Conservation (phyloP, 2,113 vertebrate genomes). For the Campylomormyrus tamandua region DNA sequence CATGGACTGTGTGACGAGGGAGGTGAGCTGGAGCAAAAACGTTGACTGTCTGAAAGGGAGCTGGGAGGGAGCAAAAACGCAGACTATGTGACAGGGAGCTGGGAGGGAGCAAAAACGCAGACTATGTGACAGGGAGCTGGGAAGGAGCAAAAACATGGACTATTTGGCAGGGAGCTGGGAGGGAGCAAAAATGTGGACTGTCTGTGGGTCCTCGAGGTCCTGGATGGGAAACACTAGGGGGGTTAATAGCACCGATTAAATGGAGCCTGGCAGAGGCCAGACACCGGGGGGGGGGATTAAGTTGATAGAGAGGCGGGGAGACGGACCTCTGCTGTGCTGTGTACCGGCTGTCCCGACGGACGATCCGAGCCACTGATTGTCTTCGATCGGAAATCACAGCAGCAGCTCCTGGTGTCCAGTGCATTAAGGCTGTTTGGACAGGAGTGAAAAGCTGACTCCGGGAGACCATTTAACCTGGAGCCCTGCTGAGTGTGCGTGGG, state of each 20-base stretch:
- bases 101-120: background rate
- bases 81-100: background rate
- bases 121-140: background rate
- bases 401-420: constrained; percentile 20
- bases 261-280: background rate
- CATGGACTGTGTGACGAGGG: background rate
- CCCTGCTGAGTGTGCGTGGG: background rate
- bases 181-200: background rate
- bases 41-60: background rate
- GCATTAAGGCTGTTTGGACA: constrained; percentile 13
- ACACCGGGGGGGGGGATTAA: background rate
- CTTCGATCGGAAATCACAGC: constrained; percentile 50
- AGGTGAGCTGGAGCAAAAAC: too few species aligned
- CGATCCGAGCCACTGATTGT: constrained; percentile 35
- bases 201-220: too few species aligned
- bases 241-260: background rate
- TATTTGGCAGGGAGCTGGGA: background rate
- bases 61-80: background rate
- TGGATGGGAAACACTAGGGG: background rate
- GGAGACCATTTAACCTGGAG: background rate
- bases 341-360: background rate
- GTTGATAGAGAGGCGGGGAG: background rate
- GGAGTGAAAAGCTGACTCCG: background rate
- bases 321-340: background rate
- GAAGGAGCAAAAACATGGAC: background rate